Evolutionary conservation across 2,888 invertebrate genomes (phyloP), one percentile per base, ranked within the genome.

Genomic region (Xestia c-nigrum): DNA sequence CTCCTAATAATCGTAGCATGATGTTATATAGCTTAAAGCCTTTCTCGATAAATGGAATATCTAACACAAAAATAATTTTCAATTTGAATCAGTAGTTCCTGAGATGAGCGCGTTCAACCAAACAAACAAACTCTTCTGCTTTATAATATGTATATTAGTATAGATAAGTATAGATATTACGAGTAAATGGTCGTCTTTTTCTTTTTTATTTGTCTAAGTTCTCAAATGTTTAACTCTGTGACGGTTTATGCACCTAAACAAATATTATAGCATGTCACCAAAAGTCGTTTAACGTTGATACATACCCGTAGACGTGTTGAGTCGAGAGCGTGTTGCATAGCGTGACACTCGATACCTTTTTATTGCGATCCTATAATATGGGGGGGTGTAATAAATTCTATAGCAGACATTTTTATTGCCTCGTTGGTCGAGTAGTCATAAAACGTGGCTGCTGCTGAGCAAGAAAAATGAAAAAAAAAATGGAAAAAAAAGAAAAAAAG

Each of bases 311-410:
- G 46, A 70, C 66, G 69, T 70, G 76, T 66, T 24, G 40, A 46
- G 76, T 19, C 14, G 10, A 19, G 6, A 43, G 43, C 46, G 59
- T 76, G 50, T 70, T 61, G 5, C 71, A 31, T 76, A 31, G 70
- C 83, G 82, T 80, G 80, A 81, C 82, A 82, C 52, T 68, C 52
- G 67, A 65, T 68, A 75, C 21, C 55, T 64, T 85, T 80, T 85
- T 85, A 68, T 70, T 55, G 46, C 63, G 47, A 24, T 67, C n/a
- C 61, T 52, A 40, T 67, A 50, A 5, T 78, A 59, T 14, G 38
- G 38, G 31, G 59, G 7, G 12, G 24, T 55, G 24, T 55, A 55
- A 55, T 64, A 65, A 63, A 38, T 76, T 57, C 19, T 31, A 14
- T 46, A 3, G 10, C 1, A n/a, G 12, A 19, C n/a, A 55, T 9